Evolutionary conservation across 2,888 invertebrate genomes (phyloP), one percentile per base, ranked within the genome.

Genomic region (Tricholauxania praeusta): DNA sequence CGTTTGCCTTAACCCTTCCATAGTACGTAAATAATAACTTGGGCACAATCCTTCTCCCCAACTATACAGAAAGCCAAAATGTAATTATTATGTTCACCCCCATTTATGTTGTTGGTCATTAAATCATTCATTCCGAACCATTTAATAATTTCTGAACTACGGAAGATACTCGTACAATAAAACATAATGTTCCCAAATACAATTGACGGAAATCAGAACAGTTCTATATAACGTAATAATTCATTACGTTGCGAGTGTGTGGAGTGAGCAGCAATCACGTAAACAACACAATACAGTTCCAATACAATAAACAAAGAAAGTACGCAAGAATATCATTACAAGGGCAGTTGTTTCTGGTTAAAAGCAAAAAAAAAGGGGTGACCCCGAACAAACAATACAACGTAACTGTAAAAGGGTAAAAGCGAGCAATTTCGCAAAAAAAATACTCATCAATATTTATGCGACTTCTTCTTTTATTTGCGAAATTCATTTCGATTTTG

Each of bases 91-190:
- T 47, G 52, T 14, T 57, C 68, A 48, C 57, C 55, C 55, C 60
- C 72, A 63, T 15, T 53, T 39, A 19, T 12, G 17, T 12, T 39
- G 69, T n/a, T 66, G 76, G 83, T 83, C 82, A 83, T 83, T 82
- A 83, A 82, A 83, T 82, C 83, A 82, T 83, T 82, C 82, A 83
- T 82, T 82, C 83, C 83, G 77, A 77, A 76, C 79, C 83, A 82
- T 82, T 82, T 81, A 81, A 83, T 82, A 82, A 82, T 82, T 81
- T 81, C 52, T 15, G 22, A 53, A 12, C 17, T 19, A 28, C 3
- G 17, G 12, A 48, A 51, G 57, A 59, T 17, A 51, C 19, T 63
- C 51, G 28, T 47, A 72, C 67, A 75, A 74, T 62, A 67, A 57
- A 53, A 55, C 53, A 71, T 63, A 64, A 68, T 55, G 39, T 32